Conservation (phyloP, 2,888 invertebrate genomes). For the Conus canariensis region DNA sequence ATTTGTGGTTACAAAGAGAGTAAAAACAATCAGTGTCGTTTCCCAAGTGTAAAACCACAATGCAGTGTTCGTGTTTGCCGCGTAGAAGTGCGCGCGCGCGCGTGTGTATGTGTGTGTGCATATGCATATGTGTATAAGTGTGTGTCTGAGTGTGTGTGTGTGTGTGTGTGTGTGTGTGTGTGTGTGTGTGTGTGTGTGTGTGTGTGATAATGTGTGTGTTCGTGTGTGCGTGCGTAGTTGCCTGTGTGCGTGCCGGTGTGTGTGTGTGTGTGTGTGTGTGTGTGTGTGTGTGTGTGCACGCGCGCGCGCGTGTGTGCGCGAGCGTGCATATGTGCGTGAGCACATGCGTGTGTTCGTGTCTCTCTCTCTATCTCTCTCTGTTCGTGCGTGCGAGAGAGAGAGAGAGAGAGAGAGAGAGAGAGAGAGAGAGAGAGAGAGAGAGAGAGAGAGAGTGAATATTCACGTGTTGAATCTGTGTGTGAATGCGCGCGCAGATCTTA, state of each 20-base stretch:
- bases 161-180: neutral
- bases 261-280: neutral
- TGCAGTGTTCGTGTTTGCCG: no score
- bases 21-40: no score
- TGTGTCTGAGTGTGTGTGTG: neutral
- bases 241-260: neutral
- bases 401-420: no score
- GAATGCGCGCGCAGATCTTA: neutral
- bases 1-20: no score
- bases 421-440: neutral
- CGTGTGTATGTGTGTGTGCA: no score
- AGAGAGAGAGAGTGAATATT: no score
- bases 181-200: neutral
- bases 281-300: neutral
- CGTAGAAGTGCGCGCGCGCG: no score
- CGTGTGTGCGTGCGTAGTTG: neutral
- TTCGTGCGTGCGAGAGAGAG: no score
- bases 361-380: no score
- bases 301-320: neutral
- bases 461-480: neutral
- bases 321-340: neutral
- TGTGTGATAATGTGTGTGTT: neutral
- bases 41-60: no score
- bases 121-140: neutral
- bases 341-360: neutral